Evolutionary conservation across 1,140 invertebrate species (phyloP).

Genomic region (Ceratina calcarata): DNA sequence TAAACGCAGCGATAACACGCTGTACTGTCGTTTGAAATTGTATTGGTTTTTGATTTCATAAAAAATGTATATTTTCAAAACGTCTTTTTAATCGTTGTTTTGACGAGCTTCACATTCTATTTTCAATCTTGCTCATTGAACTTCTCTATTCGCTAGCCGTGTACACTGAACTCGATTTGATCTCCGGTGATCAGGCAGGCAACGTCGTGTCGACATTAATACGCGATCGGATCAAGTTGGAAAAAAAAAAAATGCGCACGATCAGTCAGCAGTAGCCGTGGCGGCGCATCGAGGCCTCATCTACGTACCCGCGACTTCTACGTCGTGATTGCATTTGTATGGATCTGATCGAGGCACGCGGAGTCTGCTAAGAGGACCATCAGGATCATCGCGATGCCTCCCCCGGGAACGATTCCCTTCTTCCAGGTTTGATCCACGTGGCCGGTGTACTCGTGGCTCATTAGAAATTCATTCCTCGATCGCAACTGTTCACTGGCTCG

Average conservation of each 20-base stretch:
- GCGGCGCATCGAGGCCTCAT: constrained; percentile 41
- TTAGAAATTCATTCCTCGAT: constrained; percentile 55
- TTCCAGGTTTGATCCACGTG: not conserved
- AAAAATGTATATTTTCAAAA: not conserved
- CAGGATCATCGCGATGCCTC: constrained; percentile 63
- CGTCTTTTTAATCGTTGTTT: no score
- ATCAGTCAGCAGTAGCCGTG: constrained; percentile 34
- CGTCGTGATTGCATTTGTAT: constrained; percentile 74
- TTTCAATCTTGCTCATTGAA: no score
- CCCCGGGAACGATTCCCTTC: constrained; percentile 31
- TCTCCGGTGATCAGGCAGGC: constrained; percentile 11
- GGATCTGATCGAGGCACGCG: constrained; percentile 65
- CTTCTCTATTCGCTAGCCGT: no score
- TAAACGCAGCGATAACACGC: not conserved
- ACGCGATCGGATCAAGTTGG: constrained; percentile 60
- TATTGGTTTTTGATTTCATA: not conserved
- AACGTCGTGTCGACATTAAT: constrained; percentile 65
- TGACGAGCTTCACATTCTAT: not conserved
- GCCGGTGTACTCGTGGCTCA: constrained; percentile 9
- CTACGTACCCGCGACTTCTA: constrained; percentile 25
- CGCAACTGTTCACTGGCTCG: constrained; percentile 5
- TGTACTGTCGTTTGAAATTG: not conserved
- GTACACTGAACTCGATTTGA: no score
- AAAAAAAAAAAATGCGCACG: constrained; percentile 53
- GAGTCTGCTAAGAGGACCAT: constrained; percentile 63